Base-by-base conservation (phyloP, 2,113 vertebrate genomes). In the Ammospiza caudacuta region DNA sequence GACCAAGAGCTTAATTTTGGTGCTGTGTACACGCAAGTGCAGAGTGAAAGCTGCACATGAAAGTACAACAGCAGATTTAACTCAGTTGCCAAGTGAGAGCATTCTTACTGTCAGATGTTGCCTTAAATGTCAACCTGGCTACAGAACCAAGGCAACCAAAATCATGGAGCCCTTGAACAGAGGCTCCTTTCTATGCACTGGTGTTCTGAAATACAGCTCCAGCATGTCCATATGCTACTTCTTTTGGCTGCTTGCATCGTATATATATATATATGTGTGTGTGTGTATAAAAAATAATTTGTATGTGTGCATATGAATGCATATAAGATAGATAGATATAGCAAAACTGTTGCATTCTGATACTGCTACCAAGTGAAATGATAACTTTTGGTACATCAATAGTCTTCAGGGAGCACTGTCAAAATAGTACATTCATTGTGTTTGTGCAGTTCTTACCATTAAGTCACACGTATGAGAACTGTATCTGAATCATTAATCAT, bases 401-500 rank as follows among this genome's bases (percentile, higher is more conserved):
- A 62, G 31, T 86, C 46, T 86, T 90, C 31, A 62, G 79, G 11
- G 67, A 90, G 9, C 58, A 28, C 51, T 62, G 10, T 83, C 47
- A 77, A 58, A 94, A 69, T 46, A 85, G 58, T 44, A 24, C 5
- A 15, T 66, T 85, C 22, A 12, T 83, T 83, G 31, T 88, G 24
- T 90, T 91, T 76, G 46, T 84, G 31, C n/a, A 20, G 59, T 83
- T 90, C 51, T 93, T 78, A n/a, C 55, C 11, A 2, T 80, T 83
- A 85, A 90, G 37, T 82, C 63, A 43, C 58, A 63, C 1, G 0
- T 67, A 79, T 90, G 43, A 83, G 52, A 90, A 54, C 22, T 52
- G 28, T 90, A 58, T 73, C 83, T 77, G 72, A 86, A 59, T 92
- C 74, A 68, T 91, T 94, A 87, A 82, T 84, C 67, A 11, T 66